A percentile compares a stretch with the other conserved stretches of the same genome.
Conservation (phyloP, 1,140 invertebrate species). For the Plodia interpunctella region DNA sequence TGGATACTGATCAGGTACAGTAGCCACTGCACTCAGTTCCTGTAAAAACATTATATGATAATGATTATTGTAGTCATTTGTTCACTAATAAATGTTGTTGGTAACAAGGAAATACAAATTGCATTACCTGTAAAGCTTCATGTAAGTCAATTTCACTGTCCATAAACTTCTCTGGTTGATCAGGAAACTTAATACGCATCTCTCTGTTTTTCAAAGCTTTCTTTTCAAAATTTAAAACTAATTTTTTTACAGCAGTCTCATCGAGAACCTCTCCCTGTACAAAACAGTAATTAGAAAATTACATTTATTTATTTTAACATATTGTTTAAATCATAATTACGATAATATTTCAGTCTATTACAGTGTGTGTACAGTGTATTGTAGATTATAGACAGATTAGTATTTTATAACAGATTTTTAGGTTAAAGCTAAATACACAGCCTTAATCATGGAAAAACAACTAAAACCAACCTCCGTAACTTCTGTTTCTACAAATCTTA, state of each 20-base stretch:
- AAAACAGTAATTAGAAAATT: not conserved
- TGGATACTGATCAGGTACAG: slow-evolving; percentile 96
- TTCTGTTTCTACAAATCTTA: slow-evolving; percentile 89
- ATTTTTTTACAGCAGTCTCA: slow-evolving; percentile 91
- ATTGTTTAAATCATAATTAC: too few species aligned
- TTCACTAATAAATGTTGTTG: too few species aligned
- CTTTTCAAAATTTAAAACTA: slow-evolving; percentile 96
- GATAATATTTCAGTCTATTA: too few species aligned
- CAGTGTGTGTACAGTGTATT: too few species aligned
- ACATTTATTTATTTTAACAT: too few species aligned
- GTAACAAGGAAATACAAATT: not conserved
- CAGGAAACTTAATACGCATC: slow-evolving; percentile 98
- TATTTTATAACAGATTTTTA: too few species aligned
- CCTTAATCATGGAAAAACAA: not conserved
- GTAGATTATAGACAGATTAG: too few species aligned
- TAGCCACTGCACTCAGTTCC: slow-evolving; percentile 95
- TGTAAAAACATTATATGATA: slow-evolving; percentile 66
- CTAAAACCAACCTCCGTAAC: slow-evolving; percentile 80
- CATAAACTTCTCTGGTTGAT: slow-evolving; percentile 99
- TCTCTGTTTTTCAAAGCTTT: slow-evolving; percentile 96
- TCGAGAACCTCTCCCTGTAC: slow-evolving; percentile 86
- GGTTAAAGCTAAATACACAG: not conserved
- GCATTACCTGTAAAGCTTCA: slow-evolving; percentile 82
- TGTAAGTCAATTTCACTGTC: slow-evolving; percentile 98
- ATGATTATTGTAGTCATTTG: too few species aligned